These are phyloP conservation scores for Crocallis elinguaria DNA, from an alignment of 2,888 invertebrate species.

Conservation along the genomic window DNA sequence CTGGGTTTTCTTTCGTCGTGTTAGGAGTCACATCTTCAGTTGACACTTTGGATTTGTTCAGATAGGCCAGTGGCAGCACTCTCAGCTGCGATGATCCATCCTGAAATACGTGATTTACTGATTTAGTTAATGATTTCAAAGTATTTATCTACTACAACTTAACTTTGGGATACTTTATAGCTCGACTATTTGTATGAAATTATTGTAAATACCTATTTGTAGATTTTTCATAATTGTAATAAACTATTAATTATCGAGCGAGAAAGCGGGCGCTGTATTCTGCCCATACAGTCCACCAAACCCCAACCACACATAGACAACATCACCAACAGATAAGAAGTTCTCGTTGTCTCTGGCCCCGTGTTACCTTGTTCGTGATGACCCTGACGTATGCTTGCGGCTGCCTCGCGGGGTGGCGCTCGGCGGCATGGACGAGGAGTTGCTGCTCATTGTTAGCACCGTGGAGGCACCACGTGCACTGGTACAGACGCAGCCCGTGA, in stretches of 20 bases:
- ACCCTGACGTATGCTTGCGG: constrained; percentile 70
- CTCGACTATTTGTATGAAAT: no score
- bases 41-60: constrained; percentile 57
- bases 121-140: neutral
- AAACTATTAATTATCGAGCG: no score
- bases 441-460: constrained; percentile 67
- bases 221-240: no score
- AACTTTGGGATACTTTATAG: no score
- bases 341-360: constrained; percentile 2
- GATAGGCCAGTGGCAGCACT: constrained; percentile 67
- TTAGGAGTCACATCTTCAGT: constrained; percentile 48
- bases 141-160: no score
- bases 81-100: constrained; percentile 58
- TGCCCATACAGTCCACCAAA: neutral
- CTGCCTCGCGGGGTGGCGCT: constrained; percentile 69
- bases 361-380: constrained; percentile 10
- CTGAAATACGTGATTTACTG: constrained; percentile 51
- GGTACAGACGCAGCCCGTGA: constrained; percentile 73
- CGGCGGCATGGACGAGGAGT: constrained; percentile 62
- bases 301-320: no score
- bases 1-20: constrained; percentile 55
- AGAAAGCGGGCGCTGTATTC: no score
- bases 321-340: no score
- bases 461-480: constrained; percentile 73
- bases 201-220: no score